These are phyloP conservation scores for Choloepus didactylus DNA, from an alignment of 2,797 vertebrate genomes.

Conservation along the genomic window DNA sequence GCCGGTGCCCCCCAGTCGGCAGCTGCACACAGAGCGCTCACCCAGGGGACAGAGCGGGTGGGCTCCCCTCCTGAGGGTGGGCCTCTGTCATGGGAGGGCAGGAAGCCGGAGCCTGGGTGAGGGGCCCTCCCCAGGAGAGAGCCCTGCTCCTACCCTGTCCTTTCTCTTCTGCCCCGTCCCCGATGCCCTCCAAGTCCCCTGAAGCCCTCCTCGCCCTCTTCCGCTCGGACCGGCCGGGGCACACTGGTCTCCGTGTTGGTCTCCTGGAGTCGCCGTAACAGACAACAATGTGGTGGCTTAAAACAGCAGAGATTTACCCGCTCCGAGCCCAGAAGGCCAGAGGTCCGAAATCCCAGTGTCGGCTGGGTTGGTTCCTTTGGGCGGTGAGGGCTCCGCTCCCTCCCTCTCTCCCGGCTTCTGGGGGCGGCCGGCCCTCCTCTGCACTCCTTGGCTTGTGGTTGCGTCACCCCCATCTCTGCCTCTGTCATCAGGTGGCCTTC, in stretches of 20 bases:
- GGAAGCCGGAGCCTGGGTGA: not conserved
- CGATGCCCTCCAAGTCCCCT: not conserved
- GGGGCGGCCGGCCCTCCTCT: accelerated
- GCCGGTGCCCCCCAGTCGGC: no score
- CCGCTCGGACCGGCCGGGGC: not conserved
- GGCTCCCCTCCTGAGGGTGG: not conserved
- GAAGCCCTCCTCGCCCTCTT: not conserved
- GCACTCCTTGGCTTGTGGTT: not conserved
- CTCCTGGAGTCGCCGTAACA: not conserved
- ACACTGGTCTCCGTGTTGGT: not conserved
- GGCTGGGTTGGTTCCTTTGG: not conserved
- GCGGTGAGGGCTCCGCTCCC: no score
- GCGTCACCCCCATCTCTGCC: no score
- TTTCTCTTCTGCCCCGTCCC: not conserved
- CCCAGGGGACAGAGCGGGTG: not conserved
- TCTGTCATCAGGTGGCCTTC: not conserved
- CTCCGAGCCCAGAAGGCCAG: no score
- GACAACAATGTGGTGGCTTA: no score
- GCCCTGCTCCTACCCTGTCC: not conserved
- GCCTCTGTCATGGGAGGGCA: not conserved
- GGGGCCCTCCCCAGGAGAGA: no score
- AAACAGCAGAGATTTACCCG: no score
- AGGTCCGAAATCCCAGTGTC: not conserved
- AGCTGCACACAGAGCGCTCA: not conserved
- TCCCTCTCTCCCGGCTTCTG: not conserved